A percentile compares a stretch with the other conserved stretches of the same genome.
phyloP scores from a whole-genome alignment of 2,888 invertebrate genomes.

The Coremacera marginata region DNA sequence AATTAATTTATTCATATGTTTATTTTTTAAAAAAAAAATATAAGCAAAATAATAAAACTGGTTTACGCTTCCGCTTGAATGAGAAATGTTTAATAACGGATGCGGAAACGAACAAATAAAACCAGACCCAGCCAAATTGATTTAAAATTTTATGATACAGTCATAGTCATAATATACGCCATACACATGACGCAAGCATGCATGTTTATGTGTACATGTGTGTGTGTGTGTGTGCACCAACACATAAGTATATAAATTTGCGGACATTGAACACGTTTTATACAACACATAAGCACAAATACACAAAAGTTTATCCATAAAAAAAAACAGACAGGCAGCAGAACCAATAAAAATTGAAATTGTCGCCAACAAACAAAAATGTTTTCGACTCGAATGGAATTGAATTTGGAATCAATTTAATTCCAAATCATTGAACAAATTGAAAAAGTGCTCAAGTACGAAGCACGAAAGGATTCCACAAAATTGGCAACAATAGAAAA shows the following conservation, averaged over 20 bases:
- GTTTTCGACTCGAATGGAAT: constrained; percentile 61
- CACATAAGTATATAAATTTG: constrained; percentile 19
- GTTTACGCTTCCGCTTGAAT: constrained; percentile 19
- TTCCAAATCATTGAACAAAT: constrained; percentile 67
- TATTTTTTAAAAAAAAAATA: neutral
- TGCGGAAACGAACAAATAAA: constrained; percentile 21
- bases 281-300: neutral
- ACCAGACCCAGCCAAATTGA: constrained; percentile 24
- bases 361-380: constrained; percentile 50
- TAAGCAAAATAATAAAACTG: constrained; percentile 4
- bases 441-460: constrained; percentile 57
- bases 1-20: constrained; percentile 19
- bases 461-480: constrained; percentile 14
- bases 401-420: constrained; percentile 55
- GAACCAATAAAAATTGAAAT: constrained; percentile 62
- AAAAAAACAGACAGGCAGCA: constrained; percentile 29
- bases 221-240: neutral
- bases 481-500: neutral
- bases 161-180: neutral
- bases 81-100: constrained; percentile 13
- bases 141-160: constrained; percentile 10
- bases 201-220: neutral
- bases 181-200: neutral
- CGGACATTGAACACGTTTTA: constrained; percentile 22
- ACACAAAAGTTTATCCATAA: neutral